Conservation (phyloP, 2,797 vertebrate genomes). For the Ibycter americanus region DNA sequence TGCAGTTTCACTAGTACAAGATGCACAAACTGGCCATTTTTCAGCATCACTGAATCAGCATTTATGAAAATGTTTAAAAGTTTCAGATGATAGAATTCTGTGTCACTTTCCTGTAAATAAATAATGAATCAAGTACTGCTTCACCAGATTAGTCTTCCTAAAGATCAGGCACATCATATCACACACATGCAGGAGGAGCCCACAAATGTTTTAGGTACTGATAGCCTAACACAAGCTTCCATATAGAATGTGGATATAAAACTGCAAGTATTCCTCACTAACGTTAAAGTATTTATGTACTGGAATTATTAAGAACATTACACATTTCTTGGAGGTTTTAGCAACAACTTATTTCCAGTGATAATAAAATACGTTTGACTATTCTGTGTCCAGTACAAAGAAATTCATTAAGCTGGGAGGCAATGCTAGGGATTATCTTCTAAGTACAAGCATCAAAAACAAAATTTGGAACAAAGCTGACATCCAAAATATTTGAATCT, state of each 20-base stretch:
- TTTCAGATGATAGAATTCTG: not conserved
- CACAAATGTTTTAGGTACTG: not conserved
- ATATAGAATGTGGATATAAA: not conserved
- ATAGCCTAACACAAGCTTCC: not conserved
- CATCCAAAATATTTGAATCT: slow-evolving; percentile 7
- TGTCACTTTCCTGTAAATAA: not conserved
- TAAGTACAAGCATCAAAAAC: slow-evolving; percentile 23
- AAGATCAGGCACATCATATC: not conserved
- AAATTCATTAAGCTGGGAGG: slow-evolving; percentile 25
- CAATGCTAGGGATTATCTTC: not conserved
- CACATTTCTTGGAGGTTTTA: not conserved
- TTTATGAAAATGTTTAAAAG: not conserved
- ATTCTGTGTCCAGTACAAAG: slow-evolving; percentile 31
- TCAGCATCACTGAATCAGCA: not conserved
- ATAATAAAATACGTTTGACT: slow-evolving; percentile 38
- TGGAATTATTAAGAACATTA: not conserved
- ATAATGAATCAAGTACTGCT: not conserved
- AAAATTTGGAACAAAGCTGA: slow-evolving; percentile 30
- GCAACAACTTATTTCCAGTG: slow-evolving; percentile 20
- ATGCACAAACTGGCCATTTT: not conserved
- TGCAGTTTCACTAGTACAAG: not conserved
- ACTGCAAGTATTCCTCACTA: not conserved
- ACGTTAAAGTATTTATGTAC: not conserved
- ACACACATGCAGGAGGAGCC: not conserved
- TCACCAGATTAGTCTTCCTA: not conserved